phyloP scores from a whole-genome alignment of 2,888 invertebrate genomes.

The Taphrorychus bicolor region DNA sequence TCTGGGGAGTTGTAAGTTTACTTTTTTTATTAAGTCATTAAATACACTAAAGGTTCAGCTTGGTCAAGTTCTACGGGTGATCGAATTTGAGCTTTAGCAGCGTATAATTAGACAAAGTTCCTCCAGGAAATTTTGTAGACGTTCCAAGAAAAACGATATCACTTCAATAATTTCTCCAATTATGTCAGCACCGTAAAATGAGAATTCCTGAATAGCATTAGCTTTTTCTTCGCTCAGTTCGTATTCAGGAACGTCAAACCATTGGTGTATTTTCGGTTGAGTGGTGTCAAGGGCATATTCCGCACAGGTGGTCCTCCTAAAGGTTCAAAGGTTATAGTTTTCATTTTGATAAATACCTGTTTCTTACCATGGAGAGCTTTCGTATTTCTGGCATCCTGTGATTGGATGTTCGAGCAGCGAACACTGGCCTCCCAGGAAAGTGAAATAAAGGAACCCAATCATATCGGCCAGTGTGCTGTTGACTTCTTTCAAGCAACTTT shows the following conservation, averaged over 20 bases:
- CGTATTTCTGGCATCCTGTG: background rate
- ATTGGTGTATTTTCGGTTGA: conserved; percentile 60
- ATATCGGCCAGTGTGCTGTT: background rate
- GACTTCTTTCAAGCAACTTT: background rate
- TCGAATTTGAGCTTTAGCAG: too few species aligned
- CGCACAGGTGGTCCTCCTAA: conserved; percentile 57
- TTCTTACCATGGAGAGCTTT: background rate
- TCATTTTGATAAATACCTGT: too few species aligned
- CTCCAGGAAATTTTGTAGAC: background rate
- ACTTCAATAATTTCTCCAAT: background rate
- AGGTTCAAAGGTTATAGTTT: too few species aligned
- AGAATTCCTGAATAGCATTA: background rate
- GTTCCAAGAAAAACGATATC: background rate
- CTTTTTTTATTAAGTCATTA: too few species aligned
- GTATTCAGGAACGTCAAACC: conserved; percentile 66
- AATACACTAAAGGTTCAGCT: too few species aligned
- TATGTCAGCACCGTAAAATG: background rate
- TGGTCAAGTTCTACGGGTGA: too few species aligned
- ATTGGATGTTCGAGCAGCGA: background rate
- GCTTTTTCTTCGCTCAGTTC: background rate
- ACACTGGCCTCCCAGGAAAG: background rate
- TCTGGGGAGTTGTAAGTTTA: conserved; percentile 43
- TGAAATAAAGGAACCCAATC: background rate
- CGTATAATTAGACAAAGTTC: background rate
- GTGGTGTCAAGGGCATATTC: conserved; percentile 60